phyloP scores from a whole-genome alignment of 2,113 vertebrate genomes.

The Montifringilla adamsi region DNA sequence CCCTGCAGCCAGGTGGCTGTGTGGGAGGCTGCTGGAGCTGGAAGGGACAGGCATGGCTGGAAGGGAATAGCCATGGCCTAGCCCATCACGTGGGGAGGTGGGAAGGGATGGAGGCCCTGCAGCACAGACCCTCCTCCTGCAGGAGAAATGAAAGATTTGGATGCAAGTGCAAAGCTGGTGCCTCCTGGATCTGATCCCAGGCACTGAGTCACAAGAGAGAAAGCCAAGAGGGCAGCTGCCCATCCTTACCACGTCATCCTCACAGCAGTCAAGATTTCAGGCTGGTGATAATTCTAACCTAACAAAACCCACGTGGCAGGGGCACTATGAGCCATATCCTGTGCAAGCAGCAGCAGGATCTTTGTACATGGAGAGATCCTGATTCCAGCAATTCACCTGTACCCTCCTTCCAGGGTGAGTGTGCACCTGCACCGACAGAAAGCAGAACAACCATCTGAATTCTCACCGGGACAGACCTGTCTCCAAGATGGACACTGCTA shows the following conservation, averaged over 20 bases:
- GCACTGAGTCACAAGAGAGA: not conserved
- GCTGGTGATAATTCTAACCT: not conserved
- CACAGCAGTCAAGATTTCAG: not conserved
- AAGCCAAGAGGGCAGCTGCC: not conserved
- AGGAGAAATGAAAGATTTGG: not conserved
- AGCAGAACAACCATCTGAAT: not conserved
- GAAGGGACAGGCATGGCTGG: not conserved
- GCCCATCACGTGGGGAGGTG: not conserved
- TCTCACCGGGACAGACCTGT: fast-evolving
- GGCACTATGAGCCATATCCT: not conserved
- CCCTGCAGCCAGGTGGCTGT: fast-evolving
- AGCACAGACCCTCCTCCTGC: not conserved
- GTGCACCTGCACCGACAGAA: not conserved
- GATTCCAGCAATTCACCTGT: not conserved
- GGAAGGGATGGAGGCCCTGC: not conserved
- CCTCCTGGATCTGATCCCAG: not conserved
- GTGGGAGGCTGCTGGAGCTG: not conserved
- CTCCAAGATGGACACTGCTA: not conserved
- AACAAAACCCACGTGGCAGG: not conserved
- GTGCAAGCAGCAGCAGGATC: not conserved
- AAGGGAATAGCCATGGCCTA: not conserved
- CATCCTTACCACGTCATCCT: not conserved
- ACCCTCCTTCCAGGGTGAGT: not conserved
- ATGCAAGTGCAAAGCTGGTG: not conserved
- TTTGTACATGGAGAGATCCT: not conserved